Evolutionary conservation across 2,888 invertebrate genomes (phyloP).

Genomic region (Craniophora ligustri): DNA sequence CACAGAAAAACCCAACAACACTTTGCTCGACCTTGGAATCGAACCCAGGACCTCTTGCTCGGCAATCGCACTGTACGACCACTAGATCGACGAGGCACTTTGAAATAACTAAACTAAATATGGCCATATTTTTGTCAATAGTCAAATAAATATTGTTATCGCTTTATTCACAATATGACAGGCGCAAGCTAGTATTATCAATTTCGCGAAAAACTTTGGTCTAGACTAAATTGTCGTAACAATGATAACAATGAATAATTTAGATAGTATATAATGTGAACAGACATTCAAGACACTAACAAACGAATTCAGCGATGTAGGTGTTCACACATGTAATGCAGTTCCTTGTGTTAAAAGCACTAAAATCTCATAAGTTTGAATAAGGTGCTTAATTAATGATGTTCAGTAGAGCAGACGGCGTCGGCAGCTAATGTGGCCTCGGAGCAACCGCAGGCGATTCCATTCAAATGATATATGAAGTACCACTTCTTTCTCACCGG

Average conservation of each 20-base stretch:
- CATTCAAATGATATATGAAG: constrained; percentile 39
- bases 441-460: constrained; percentile 40
- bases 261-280: not conserved
- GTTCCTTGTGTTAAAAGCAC: constrained; percentile 14
- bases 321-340: not conserved
- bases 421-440: constrained; percentile 30
- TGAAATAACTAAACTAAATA: too few species aligned
- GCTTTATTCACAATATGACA: not conserved
- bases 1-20: too few species aligned
- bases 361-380: constrained; percentile 28
- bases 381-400: constrained; percentile 34
- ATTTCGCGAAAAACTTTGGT: not conserved
- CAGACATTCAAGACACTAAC: not conserved
- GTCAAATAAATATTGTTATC: not conserved
- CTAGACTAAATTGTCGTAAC: not conserved
- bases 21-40: too few species aligned
- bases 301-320: not conserved
- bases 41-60: too few species aligned
- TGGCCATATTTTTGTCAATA: not conserved
- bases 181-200: not conserved
- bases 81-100: too few species aligned
- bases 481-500: constrained; percentile 30
- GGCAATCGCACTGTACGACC: too few species aligned
- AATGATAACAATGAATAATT: too few species aligned
- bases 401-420: constrained; percentile 16